A percentile compares a stretch with the other conserved stretches of the same genome.
Evolutionary conservation across 1,140 invertebrate species (phyloP).

Genomic region (Ganaspis sp.): DNA sequence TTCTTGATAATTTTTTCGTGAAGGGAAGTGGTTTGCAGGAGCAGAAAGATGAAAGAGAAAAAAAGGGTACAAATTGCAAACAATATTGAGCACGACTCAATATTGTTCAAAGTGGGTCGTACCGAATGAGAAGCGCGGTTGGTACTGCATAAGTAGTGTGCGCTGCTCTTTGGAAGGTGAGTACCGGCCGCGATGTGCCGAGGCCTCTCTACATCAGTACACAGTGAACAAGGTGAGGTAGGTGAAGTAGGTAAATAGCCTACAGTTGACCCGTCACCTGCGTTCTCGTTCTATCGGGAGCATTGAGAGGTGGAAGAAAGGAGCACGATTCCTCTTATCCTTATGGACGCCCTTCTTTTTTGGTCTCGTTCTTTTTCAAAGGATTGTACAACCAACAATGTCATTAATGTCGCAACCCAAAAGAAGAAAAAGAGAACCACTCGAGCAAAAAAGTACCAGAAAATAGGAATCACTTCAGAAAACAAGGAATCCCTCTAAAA

Average conservation of each 20-base stretch:
- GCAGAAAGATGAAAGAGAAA: neutral
- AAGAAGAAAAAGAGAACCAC: too few species aligned
- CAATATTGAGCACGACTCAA: neutral
- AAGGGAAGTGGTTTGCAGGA: neutral
- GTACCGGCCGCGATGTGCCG: slow-evolving; percentile 15
- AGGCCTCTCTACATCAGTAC: slow-evolving; percentile 25
- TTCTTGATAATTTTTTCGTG: neutral
- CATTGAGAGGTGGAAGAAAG: slow-evolving; percentile 60
- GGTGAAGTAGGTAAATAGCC: slow-evolving; percentile 76
- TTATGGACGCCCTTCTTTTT: slow-evolving; percentile 30
- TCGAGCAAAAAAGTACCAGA: too few species aligned
- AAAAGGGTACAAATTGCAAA: neutral
- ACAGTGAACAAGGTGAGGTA: slow-evolving; percentile 50
- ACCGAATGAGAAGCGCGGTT: slow-evolving; percentile 14
- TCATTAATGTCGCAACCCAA: too few species aligned
- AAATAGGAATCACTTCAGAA: too few species aligned
- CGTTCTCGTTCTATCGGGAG: slow-evolving; percentile 77
- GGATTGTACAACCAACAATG: neutral
- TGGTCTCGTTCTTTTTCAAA: slow-evolving; percentile 19
- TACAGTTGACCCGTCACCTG: slow-evolving; percentile 76
- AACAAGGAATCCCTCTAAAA: too few species aligned
- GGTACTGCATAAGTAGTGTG: slow-evolving; percentile 17
- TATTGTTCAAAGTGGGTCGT: slow-evolving; percentile 24
- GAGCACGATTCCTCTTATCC: slow-evolving; percentile 43
- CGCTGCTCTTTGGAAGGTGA: slow-evolving; percentile 28